Percentiles rank a stretch among this genome's conserved stretches.
phyloP scores from a whole-genome alignment of 2,888 invertebrate genomes.

The Tipula helvola region DNA sequence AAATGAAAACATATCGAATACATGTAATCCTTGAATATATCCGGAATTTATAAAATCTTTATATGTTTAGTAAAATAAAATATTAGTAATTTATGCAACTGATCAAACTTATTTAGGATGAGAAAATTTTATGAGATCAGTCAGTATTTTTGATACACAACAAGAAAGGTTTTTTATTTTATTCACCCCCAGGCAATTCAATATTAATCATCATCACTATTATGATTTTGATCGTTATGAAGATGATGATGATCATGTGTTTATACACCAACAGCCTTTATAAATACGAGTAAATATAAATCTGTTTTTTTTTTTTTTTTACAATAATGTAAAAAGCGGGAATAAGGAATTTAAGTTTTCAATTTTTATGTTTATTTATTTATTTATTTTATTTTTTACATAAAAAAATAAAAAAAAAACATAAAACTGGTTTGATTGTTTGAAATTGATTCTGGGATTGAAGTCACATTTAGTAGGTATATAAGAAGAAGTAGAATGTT shows the following conservation, averaged over 20 bases:
- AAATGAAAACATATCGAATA: not conserved
- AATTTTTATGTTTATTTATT: not conserved
- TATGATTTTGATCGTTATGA: not conserved
- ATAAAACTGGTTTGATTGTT: slow-evolving; percentile 4
- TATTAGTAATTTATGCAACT: not conserved
- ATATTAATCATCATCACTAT: not conserved
- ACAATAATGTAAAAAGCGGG: not conserved
- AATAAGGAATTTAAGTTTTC: not conserved
- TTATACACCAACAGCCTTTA: not conserved
- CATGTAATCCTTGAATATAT: not conserved
- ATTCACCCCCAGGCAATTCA: not conserved
- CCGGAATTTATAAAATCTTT: not conserved
- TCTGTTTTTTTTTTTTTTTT: not conserved
- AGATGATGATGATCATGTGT: not conserved
- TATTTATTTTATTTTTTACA: not conserved
- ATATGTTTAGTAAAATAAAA: not conserved
- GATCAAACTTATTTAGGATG: not conserved
- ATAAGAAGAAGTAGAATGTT: not conserved
- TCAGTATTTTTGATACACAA: not conserved
- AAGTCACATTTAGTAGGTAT: not conserved
- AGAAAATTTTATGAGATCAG: not conserved
- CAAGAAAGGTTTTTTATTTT: not conserved
- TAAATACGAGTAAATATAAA: not conserved
- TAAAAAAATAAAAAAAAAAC: not conserved
- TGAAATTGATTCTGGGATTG: not conserved